Evolutionary conservation across 2,797 vertebrate species (phyloP), one percentile per base, ranked within the genome.

Genomic region (Okamejei kenojei): DNA sequence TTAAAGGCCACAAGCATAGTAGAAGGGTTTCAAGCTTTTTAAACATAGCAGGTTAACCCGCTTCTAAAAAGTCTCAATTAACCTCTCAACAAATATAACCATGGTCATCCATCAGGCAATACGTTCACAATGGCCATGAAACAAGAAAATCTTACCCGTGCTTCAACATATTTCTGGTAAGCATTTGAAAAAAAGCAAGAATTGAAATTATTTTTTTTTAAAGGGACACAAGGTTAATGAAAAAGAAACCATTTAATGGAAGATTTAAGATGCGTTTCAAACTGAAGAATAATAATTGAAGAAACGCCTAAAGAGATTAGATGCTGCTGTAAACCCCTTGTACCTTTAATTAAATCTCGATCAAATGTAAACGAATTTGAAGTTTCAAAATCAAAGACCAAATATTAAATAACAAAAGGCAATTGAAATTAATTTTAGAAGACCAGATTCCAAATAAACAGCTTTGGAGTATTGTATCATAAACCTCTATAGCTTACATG

Each of bases 81-180:
- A 88, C 29, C 4, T 35, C 35, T 19, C 21, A 68, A 65, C 9
- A 0, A 86, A 86, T 58, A 86, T n/a, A 58, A 88, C 15, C 21
- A 65, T 65, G 32, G 10, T 9, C 35, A 19, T 35, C 68, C 6
- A 65, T 29, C 29, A 63, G 61, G 58, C 63, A 84, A 84, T 26
- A 88, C 21, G 17, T 88, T 35, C 65, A 61, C 3, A 61, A 61
- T 61, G 58, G 29, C n/a, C 8, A 65, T 32, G 15, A 32, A 86
- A 86, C 58, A 93, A 93, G 26, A 6, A 73, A 38, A 29, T 96
- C 98, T 98, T 97, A 97, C 97, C 97, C 97, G 97, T 93, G 97
- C 97, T 97, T 97, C 97, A 97, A 97, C 96, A 94, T 97, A 98
- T 97, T 98, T 98, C 98, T 97, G 95, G 95, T 95, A 96, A 95